Base-by-base conservation (phyloP, 2,888 invertebrate genomes). In the Ceraclea dissimilis region DNA sequence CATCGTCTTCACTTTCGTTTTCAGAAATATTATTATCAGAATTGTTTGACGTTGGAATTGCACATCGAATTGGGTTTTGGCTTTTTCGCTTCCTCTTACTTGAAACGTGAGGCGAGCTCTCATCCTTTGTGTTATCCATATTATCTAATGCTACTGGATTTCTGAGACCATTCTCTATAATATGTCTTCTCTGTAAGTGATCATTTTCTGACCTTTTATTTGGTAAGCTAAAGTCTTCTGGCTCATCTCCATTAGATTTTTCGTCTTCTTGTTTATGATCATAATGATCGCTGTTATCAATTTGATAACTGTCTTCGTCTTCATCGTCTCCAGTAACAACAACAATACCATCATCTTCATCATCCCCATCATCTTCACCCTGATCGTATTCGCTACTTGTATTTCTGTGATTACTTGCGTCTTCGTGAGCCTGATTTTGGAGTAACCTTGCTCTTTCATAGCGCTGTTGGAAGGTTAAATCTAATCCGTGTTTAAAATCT, bases 1-100 rank as follows among this genome's bases (percentile, higher is more conserved):
- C 16, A 39, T 39, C 39, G 51, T 43, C 57, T 47, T 43, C 61
- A 48, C 50, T 31, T 22, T 13, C 17, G 17, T 18, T 46, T 19
- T 52, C 52, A 19, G 43, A 13, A 63, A 66, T 67, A 62, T 68
- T 70, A 11, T 71, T 66, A 63, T 73, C 72, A 62, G 72, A 73
- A 16, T 70, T 72, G 60, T 72, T 74, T 5, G 72, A 70, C 22
- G 72, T 65, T 21, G 80, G 75, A 49, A 82, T 72, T n/a, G 89
- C 84, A 67, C 90, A 85, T 61, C 89, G 81, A 1, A 88, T 90
- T 0, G 93, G 93, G 69, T 93, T 93, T 65, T 90, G 85, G 65
- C 86, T 92, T 74, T 94, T 94, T 22, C 93, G 79, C 71, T 94
- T 94, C 54, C 92, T 79, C 67, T 87, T 88, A 66, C 81, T 84